phyloP scores from a whole-genome alignment of 1,140 invertebrate species.

The Hyposmocoma kahamanoa region DNA sequence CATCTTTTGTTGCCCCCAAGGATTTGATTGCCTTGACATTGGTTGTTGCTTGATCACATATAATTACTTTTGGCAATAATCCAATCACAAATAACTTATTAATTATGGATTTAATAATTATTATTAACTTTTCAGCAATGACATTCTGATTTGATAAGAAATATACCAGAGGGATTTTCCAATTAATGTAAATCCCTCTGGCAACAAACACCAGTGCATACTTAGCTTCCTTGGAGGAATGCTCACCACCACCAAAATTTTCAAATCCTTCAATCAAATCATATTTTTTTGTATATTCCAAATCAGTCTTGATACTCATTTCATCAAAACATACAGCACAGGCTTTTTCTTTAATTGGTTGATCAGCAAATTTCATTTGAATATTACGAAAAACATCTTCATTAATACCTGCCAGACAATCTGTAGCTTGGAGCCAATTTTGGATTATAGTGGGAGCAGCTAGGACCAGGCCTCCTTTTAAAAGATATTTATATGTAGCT shows the following conservation, averaged over 20 bases:
- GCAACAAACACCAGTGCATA: constrained; percentile 16
- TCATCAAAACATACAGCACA: constrained; percentile 16
- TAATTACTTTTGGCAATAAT: constrained; percentile 7
- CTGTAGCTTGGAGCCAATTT: constrained; percentile 9
- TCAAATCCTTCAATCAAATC: constrained; percentile 18
- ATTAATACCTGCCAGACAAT: constrained; percentile 12
- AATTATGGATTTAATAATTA: constrained; percentile 3
- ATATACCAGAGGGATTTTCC: constrained; percentile 12
- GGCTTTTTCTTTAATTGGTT: constrained; percentile 10
- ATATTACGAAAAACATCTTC: constrained; percentile 13
- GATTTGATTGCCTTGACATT: constrained; percentile 10
- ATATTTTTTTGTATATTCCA: constrained; percentile 17
- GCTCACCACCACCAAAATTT: constrained; percentile 16
- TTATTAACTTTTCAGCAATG: constrained; percentile 5
- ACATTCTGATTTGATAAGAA: constrained; percentile 7
- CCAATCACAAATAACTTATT: constrained; percentile 10
- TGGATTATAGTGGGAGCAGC: constrained; percentile 13
- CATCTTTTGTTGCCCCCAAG: constrained; percentile 6
- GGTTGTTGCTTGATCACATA: constrained; percentile 13
- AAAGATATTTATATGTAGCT: constrained; percentile 10
- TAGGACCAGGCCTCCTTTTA: constrained; percentile 8
- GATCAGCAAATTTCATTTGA: constrained; percentile 12
- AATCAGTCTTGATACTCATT: constrained; percentile 14
- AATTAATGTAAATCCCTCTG: constrained; percentile 12
- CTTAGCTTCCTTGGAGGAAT: constrained; percentile 2